phyloP scores from a whole-genome alignment of 2,888 invertebrate species.

The Zhengitettix transpicula region DNA sequence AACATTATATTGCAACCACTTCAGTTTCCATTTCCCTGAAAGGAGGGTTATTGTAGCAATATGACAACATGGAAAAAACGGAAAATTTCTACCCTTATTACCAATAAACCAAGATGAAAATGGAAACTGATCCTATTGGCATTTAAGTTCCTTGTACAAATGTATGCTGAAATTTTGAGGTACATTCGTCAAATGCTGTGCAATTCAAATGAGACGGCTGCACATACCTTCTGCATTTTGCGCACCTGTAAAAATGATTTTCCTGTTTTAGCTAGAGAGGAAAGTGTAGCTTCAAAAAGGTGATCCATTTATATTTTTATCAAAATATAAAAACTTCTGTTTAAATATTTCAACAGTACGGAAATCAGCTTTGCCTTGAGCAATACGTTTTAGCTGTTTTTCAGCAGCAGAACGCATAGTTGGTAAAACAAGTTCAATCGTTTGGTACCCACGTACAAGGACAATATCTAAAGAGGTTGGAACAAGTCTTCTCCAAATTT shows the following conservation, averaged over 20 bases:
- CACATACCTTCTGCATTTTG: slow-evolving; percentile 93
- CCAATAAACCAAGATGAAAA: slow-evolving; percentile 90
- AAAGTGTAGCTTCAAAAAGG: slow-evolving; percentile 92
- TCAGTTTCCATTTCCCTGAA: slow-evolving; percentile 93
- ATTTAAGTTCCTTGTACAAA: slow-evolving; percentile 86
- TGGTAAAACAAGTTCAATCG: slow-evolving; percentile 88
- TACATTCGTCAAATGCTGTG: slow-evolving; percentile 84
- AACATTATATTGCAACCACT: slow-evolving; percentile 86
- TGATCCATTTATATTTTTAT: slow-evolving; percentile 94
- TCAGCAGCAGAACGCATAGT: slow-evolving; percentile 97
- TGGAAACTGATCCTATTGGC: slow-evolving; percentile 96
- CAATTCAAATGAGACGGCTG: slow-evolving; percentile 92
- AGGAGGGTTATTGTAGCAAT: slow-evolving; percentile 97
- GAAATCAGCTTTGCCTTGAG: slow-evolving; percentile 77
- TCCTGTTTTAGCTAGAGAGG: slow-evolving; percentile 85
- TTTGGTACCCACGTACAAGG: slow-evolving; percentile 93
- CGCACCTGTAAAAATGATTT: slow-evolving; percentile 74
- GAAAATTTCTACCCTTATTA: slow-evolving; percentile 83
- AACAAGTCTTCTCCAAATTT: slow-evolving; percentile 67
- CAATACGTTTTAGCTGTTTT: slow-evolving; percentile 86
- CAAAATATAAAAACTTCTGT: slow-evolving; percentile 91
- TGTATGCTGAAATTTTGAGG: slow-evolving; percentile 87
- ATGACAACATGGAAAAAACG: slow-evolving; percentile 95
- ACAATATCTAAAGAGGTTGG: slow-evolving; percentile 94
- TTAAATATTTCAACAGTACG: slow-evolving; percentile 84